phyloP scores from a whole-genome alignment of 2,888 invertebrate genomes.

The Perithous albicinctus region DNA sequence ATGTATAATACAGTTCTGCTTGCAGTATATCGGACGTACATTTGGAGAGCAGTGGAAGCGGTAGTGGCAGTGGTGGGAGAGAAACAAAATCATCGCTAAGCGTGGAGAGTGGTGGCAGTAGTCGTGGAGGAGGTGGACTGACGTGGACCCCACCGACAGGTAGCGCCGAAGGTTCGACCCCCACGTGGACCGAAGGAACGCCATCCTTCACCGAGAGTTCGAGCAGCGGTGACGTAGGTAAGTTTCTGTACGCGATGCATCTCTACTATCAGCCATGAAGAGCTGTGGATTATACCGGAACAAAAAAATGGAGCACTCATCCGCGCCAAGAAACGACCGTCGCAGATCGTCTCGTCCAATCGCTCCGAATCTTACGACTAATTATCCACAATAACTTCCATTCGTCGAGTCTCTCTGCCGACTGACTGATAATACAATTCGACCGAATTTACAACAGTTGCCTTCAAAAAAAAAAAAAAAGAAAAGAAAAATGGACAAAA shows the following conservation, averaged over 20 bases:
- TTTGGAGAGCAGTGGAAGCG: constrained; percentile 87
- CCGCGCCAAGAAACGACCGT: constrained; percentile 17
- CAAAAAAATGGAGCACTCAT: not conserved
- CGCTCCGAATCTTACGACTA: constrained; percentile 7
- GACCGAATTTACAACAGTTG: constrained; percentile 45
- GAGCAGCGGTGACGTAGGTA: constrained; percentile 95
- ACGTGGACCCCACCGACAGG: constrained; percentile 93
- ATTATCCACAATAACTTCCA: constrained; percentile 43
- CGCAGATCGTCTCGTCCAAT: constrained; percentile 35
- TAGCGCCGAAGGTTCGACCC: constrained; percentile 95
- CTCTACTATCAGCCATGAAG: constrained; percentile 77
- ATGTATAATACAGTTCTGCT: not conserved
- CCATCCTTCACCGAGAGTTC: constrained; percentile 99
- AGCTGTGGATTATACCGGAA: constrained; percentile 14
- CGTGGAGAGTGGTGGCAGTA: constrained; percentile 88
- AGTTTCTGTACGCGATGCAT: constrained; percentile 84
- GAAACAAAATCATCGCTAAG: constrained; percentile 87
- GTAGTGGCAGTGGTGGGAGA: constrained; percentile 85
- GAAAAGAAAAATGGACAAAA: not conserved
- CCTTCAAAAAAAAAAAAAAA: constrained; percentile 27
- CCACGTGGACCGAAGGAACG: constrained; percentile 99
- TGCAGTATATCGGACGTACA: constrained; percentile 90
- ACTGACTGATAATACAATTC: constrained; percentile 14
- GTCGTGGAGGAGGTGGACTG: constrained; percentile 85
- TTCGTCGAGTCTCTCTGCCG: constrained; percentile 19